Percentiles rank a stretch among this genome's conserved stretches.
These are phyloP conservation scores for Ammospiza nelsoni DNA, from an alignment of 2,113 vertebrate genomes.

Conservation along the genomic window DNA sequence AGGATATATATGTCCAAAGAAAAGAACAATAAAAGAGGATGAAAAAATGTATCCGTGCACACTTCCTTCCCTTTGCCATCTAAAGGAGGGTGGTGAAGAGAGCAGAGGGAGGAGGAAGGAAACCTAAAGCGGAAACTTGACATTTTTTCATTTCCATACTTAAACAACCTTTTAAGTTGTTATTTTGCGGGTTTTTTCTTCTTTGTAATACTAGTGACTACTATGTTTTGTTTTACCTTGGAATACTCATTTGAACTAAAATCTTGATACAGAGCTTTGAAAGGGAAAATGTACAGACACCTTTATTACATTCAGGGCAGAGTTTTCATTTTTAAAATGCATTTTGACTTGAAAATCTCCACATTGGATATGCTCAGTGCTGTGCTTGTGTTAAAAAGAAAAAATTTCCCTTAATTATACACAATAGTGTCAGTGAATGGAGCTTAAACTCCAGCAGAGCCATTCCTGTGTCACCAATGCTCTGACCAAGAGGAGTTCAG, in stretches of 20 bases:
- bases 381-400: background rate
- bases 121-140: background rate
- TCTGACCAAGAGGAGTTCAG: background rate
- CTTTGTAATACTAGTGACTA: background rate
- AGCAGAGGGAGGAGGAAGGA: background rate
- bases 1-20: background rate
- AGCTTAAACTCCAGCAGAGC: background rate
- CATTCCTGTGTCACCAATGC: background rate
- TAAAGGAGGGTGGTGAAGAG: background rate
- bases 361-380: background rate
- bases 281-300: background rate
- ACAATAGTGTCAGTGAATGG: background rate
- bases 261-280: background rate
- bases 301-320: background rate
- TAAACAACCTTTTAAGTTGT: background rate
- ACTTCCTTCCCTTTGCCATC: background rate
- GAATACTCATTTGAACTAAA: background rate
- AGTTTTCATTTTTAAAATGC: background rate
- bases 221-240: background rate
- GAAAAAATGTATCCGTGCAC: background rate
- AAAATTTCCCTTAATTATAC: background rate
- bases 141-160: background rate
- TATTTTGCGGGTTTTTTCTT: background rate
- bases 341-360: background rate
- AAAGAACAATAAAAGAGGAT: slow-evolving; percentile 8